phyloP scores from a whole-genome alignment of 2,797 vertebrate species.

The Ctenochaetus hawaiiensis region DNA sequence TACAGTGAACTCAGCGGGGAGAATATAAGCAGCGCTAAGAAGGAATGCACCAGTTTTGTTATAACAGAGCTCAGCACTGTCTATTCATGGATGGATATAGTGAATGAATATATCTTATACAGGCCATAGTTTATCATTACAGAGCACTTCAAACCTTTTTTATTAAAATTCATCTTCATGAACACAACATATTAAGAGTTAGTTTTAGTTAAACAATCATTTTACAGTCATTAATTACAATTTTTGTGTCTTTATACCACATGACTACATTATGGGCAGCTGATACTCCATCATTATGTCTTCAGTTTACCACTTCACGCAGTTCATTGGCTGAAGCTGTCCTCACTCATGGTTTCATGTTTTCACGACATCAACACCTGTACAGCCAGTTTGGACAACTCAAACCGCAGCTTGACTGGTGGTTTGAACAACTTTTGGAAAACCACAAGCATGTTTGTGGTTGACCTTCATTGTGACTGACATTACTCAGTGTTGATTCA shows the following conservation, averaged over 20 bases:
- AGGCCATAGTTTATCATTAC: background rate
- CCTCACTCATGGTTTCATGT: conserved; percentile 43
- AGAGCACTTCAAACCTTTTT: background rate
- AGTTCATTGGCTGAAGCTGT: conserved; percentile 38
- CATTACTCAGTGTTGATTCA: conserved; percentile 41
- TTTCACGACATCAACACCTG: conserved; percentile 65
- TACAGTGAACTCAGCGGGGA: conserved; percentile 70
- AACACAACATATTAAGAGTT: background rate
- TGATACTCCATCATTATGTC: conserved; percentile 1
- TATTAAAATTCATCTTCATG: background rate
- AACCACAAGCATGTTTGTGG: conserved; percentile 54
- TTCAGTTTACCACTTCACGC: background rate
- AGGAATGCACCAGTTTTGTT: conserved; percentile 60
- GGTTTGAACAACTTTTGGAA: conserved; percentile 30
- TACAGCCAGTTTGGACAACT: conserved; percentile 22
- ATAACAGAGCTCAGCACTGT: conserved; percentile 19
- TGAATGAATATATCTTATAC: background rate
- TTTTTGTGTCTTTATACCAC: background rate
- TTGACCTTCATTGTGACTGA: conserved; percentile 42
- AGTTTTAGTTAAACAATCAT: background rate
- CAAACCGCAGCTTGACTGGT: conserved; percentile 39
- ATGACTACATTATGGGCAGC: background rate
- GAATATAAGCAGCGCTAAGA: conserved; percentile 56
- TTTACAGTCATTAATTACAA: background rate
- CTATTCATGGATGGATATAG: conserved; percentile 3